phyloP scores from a whole-genome alignment of 2,888 invertebrate genomes.

The Scrobipalpa atriplicella region DNA sequence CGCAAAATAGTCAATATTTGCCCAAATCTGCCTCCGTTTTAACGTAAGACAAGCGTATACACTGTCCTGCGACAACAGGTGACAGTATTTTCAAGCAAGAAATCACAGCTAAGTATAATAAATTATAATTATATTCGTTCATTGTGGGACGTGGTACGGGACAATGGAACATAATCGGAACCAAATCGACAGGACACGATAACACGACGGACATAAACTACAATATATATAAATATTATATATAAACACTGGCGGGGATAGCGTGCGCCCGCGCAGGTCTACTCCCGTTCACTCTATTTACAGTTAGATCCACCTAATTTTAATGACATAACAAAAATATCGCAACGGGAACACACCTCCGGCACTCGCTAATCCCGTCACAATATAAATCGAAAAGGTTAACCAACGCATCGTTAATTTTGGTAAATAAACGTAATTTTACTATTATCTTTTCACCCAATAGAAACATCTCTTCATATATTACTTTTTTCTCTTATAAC shows the following conservation, averaged over 20 bases:
- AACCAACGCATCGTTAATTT: slow-evolving; percentile 70
- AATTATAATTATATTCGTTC: slow-evolving; percentile 72
- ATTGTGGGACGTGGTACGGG: slow-evolving; percentile 65
- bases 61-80: background rate
- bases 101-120: slow-evolving; percentile 74
- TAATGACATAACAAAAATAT: slow-evolving; percentile 5
- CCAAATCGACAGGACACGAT: slow-evolving; percentile 68
- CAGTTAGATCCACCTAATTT: background rate
- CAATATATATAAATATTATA: slow-evolving; percentile 45
- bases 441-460: slow-evolving; percentile 71
- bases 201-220: slow-evolving; percentile 73
- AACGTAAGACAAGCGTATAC: slow-evolving; percentile 37
- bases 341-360: slow-evolving; percentile 41
- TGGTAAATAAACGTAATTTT: slow-evolving; percentile 75
- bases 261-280: slow-evolving; percentile 12
- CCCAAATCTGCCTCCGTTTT: slow-evolving; percentile 52
- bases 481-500: slow-evolving; percentile 74
- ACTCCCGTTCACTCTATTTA: background rate
- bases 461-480: slow-evolving; percentile 79
- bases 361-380: slow-evolving; percentile 43
- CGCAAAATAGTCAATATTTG: slow-evolving; percentile 45
- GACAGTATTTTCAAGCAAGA: background rate
- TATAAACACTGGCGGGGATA: slow-evolving; percentile 54
- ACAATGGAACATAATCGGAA: slow-evolving; percentile 69
- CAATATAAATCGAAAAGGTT: slow-evolving; percentile 58